A percentile compares a stretch with the other conserved stretches of the same genome.
These are phyloP conservation scores for Apogon hyalosoma DNA, from an alignment of 2,797 vertebrate genomes.

Conservation along the genomic window DNA sequence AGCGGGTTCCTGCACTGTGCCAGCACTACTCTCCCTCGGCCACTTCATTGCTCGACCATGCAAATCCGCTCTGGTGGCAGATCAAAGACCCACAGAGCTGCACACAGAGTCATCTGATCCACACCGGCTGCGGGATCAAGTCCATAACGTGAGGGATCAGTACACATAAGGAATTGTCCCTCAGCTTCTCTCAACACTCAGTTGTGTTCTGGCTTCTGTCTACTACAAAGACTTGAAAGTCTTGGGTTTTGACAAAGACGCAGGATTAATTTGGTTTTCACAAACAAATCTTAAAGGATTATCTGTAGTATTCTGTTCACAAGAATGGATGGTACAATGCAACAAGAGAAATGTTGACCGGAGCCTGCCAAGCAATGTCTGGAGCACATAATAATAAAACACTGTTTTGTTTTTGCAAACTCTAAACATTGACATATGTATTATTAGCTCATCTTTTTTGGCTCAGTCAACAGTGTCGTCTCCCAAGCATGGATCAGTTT, in stretches of 20 bases:
- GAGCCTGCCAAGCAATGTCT: constrained; percentile 30
- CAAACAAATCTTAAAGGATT: constrained; percentile 39
- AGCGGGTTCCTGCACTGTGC: constrained; percentile 30
- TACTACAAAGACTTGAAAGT: constrained; percentile 12
- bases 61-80: constrained; percentile 69
- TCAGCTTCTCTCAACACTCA: constrained; percentile 47
- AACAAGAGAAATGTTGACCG: constrained; percentile 29
- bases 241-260: constrained; percentile 37
- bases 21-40: constrained; percentile 43
- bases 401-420: constrained; percentile 43
- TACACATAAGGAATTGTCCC: constrained; percentile 62
- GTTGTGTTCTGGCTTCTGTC: constrained; percentile 46
- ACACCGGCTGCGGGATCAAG: constrained; percentile 72
- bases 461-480: constrained; percentile 48
- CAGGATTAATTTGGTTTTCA: constrained; percentile 42
- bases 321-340: constrained; percentile 31
- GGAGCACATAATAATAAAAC: constrained; percentile 30
- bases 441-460: constrained; percentile 63
- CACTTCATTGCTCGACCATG: constrained; percentile 63
- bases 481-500: constrained; percentile 55
- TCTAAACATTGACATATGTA: constrained; percentile 49
- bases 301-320: constrained; percentile 36
- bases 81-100: constrained; percentile 73
- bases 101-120: constrained; percentile 79
- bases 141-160: constrained; percentile 70